phyloP scores from a whole-genome alignment of 2,888 invertebrate genomes.

The Drosophila recens region DNA sequence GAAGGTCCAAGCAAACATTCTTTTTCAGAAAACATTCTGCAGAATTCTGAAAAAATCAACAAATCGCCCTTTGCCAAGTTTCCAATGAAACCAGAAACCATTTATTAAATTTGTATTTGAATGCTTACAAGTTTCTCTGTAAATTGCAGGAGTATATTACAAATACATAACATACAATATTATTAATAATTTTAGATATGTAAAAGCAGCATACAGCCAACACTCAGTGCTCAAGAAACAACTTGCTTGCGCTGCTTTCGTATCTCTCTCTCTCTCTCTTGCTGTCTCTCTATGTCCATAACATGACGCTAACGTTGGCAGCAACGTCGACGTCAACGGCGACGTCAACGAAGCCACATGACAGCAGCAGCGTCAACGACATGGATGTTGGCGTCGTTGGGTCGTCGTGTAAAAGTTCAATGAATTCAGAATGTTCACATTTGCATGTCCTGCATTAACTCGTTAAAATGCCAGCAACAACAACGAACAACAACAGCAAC shows the following conservation, averaged over 20 bases:
- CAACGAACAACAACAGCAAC: slow-evolving; percentile 3
- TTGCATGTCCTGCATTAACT: slow-evolving; percentile 83
- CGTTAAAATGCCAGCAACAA: slow-evolving; percentile 76
- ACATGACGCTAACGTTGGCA: slow-evolving; percentile 7
- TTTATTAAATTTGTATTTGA: background rate
- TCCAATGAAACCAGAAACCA: background rate
- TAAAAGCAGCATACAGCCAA: background rate
- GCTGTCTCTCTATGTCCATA: background rate
- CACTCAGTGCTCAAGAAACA: background rate
- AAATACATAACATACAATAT: background rate
- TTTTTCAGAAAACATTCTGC: background rate
- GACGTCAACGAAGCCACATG: slow-evolving; percentile 30
- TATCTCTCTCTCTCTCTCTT: background rate
- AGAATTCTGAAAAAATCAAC: background rate
- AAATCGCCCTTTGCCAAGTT: background rate
- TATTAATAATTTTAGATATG: background rate
- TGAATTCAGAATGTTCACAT: slow-evolving; percentile 79
- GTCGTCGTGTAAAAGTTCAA: slow-evolving; percentile 73
- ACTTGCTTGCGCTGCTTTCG: slow-evolving; percentile 1
- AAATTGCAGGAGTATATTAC: background rate
- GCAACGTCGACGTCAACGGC: slow-evolving; percentile 1
- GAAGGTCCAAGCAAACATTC: background rate
- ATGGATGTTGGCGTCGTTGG: slow-evolving; percentile 44
- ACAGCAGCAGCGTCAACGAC: slow-evolving; percentile 15
- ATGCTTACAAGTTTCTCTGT: background rate